Percentiles rank a stretch among this genome's conserved stretches.
These are phyloP conservation scores for Pseudomyrmex gracilis DNA, from an alignment of 1,140 invertebrate genomes.

Conservation along the genomic window DNA sequence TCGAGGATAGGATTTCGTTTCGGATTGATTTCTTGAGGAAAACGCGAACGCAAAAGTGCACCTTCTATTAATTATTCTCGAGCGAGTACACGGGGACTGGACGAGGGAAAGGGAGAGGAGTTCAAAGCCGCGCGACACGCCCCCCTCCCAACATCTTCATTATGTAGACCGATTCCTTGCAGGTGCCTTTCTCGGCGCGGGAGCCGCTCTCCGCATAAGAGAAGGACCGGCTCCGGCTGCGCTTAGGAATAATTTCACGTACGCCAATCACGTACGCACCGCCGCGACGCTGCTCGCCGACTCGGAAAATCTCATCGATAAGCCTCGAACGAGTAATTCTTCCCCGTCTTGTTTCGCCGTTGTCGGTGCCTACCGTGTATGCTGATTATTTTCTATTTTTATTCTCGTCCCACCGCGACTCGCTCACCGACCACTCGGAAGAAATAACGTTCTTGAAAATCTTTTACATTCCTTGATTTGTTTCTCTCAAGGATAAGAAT, in stretches of 20 bases:
- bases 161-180: conserved; percentile 77
- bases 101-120: neutral
- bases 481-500: neutral
- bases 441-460: neutral
- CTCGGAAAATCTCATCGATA: conserved; percentile 78
- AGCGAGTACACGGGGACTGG: neutral
- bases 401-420: neutral
- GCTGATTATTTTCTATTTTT: conserved; percentile 27
- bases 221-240: conserved; percentile 73
- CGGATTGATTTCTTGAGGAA: conserved; percentile 52
- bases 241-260: conserved; percentile 77
- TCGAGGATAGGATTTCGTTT: conserved; percentile 13
- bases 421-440: neutral
- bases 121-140: conserved; percentile 16
- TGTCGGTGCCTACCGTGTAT: neutral
- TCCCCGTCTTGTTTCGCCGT: conserved; percentile 4
- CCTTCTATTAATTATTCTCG: conserved; percentile 71
- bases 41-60: conserved; percentile 60
- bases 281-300: conserved; percentile 40
- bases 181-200: conserved; percentile 75
- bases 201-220: conserved; percentile 40
- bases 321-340: conserved; percentile 70
- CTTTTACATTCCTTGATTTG: neutral
- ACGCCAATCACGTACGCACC: conserved; percentile 75
- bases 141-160: conserved; percentile 77